Percentiles rank a stretch among this genome's conserved stretches.
phyloP scores from a whole-genome alignment of 2,113 vertebrate species.

The Aix galericulata region DNA sequence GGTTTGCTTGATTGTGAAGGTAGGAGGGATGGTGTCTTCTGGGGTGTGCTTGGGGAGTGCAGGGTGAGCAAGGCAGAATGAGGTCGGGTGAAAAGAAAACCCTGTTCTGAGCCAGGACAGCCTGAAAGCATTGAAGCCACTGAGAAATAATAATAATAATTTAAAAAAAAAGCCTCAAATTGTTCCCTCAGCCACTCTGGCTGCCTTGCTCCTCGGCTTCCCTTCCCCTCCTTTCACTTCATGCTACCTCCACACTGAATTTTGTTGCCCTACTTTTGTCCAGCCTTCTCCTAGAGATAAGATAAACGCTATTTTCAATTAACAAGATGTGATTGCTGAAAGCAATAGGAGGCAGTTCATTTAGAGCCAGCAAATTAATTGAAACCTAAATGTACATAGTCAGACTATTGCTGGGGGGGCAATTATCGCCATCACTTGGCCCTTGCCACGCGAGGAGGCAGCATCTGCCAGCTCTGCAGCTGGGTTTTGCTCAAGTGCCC shows the following conservation, averaged over 20 bases:
- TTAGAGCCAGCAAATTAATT: slow-evolving; percentile 74
- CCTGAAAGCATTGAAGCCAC: neutral
- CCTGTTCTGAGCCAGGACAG: neutral
- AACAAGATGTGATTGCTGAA: slow-evolving; percentile 73
- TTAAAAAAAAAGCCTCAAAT: neutral
- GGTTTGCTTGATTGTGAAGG: neutral
- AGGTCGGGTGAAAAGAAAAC: neutral
- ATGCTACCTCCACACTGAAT: neutral
- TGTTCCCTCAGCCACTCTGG: neutral
- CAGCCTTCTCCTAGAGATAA: slow-evolving; percentile 66
- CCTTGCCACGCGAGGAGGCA: neutral
- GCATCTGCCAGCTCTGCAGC: neutral
- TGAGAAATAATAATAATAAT: accelerated
- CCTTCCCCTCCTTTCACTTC: neutral
- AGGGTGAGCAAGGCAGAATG: neutral
- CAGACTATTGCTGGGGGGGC: slow-evolving; percentile 54
- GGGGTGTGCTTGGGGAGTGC: neutral
- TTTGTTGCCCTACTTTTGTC: slow-evolving; percentile 71
- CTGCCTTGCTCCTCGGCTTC: neutral
- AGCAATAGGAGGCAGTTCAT: slow-evolving; percentile 69
- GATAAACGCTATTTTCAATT: slow-evolving; percentile 73
- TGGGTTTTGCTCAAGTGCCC: neutral
- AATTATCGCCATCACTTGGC: slow-evolving; percentile 44
- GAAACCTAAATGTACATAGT: slow-evolving; percentile 53
- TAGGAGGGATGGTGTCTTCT: neutral